Conservation (phyloP, 2,888 invertebrate species). For the Drepana falcataria region DNA sequence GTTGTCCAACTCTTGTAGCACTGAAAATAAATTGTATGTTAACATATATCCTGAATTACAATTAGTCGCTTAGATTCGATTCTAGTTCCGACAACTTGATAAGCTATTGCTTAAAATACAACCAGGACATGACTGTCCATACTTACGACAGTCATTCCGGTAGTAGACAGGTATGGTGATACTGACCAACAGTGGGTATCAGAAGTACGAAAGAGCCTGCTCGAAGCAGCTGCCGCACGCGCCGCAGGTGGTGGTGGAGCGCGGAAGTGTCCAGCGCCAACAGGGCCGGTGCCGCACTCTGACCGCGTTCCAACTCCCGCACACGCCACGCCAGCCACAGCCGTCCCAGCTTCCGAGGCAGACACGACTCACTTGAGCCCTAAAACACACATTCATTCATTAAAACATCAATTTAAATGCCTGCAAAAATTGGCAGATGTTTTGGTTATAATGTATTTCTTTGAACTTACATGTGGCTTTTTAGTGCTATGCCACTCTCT, state of each 20-base stretch:
- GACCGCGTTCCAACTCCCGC: slow-evolving; percentile 87
- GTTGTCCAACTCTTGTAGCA: slow-evolving; percentile 92
- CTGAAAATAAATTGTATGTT: slow-evolving; percentile 60
- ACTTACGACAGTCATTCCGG: too few species aligned
- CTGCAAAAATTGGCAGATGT: too few species aligned
- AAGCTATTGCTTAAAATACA: too few species aligned
- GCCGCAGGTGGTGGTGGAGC: slow-evolving; percentile 85
- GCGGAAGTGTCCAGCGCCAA: slow-evolving; percentile 92
- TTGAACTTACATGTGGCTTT: slow-evolving; percentile 51
- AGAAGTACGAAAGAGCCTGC: slow-evolving; percentile 91
- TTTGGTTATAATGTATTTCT: neutral
- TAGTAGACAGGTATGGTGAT: neutral
- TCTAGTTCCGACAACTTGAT: too few species aligned
- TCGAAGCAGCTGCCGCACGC: slow-evolving; percentile 89
- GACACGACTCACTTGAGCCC: slow-evolving; percentile 65
- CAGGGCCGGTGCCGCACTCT: slow-evolving; percentile 84
- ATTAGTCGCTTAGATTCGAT: neutral
- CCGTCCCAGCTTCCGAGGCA: slow-evolving; percentile 92
- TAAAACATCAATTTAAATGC: too few species aligned
- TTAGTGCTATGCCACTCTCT: slow-evolving; percentile 71
- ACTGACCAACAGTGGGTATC: slow-evolving; percentile 91
- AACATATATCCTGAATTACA: neutral
- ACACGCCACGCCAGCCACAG: slow-evolving; percentile 94
- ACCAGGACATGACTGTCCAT: too few species aligned
- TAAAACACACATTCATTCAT: neutral